phyloP scores from a whole-genome alignment of 2,797 vertebrate genomes.

The Sebastes hubbsi region DNA sequence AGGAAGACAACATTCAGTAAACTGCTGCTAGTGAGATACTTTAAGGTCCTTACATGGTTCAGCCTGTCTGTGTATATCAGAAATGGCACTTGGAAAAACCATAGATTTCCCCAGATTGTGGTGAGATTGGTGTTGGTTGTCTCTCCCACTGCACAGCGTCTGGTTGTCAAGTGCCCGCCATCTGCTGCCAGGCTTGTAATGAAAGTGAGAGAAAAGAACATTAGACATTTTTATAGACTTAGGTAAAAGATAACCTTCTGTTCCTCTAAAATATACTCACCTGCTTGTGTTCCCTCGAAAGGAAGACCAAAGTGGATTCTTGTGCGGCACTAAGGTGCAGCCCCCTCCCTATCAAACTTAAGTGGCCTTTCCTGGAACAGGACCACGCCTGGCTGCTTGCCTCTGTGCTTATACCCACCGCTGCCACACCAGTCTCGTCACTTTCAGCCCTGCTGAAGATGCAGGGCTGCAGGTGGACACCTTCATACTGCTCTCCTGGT shows the following conservation, averaged over 20 bases:
- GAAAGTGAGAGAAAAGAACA: background rate
- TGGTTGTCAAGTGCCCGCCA: conserved; percentile 84
- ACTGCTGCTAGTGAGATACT: background rate
- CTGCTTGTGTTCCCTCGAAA: conserved; percentile 85
- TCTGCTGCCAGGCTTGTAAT: conserved; percentile 81
- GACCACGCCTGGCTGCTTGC: conserved; percentile 81
- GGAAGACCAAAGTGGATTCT: conserved; percentile 81
- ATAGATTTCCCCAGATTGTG: conserved; percentile 14
- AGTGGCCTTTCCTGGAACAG: conserved; percentile 87
- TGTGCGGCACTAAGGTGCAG: conserved; percentile 84
- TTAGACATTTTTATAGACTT: background rate
- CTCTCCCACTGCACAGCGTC: conserved; percentile 79
- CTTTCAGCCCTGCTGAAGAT: conserved; percentile 32
- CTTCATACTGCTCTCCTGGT: conserved; percentile 62
- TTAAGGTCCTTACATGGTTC: conserved; percentile 55
- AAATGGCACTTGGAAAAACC: conserved; percentile 21
- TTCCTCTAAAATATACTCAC: conserved; percentile 32
- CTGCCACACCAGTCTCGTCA: conserved; percentile 22
- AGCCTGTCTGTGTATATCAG: conserved; percentile 23
- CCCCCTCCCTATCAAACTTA: conserved; percentile 79
- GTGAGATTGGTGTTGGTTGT: conserved; percentile 34
- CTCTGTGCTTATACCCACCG: conserved; percentile 49
- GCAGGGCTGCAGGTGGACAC: conserved; percentile 80
- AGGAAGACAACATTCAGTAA: background rate
- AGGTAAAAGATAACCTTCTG: background rate